These are phyloP conservation scores for Lasioglossum calceatum DNA, from an alignment of 2,888 invertebrate genomes.

Conservation along the genomic window DNA sequence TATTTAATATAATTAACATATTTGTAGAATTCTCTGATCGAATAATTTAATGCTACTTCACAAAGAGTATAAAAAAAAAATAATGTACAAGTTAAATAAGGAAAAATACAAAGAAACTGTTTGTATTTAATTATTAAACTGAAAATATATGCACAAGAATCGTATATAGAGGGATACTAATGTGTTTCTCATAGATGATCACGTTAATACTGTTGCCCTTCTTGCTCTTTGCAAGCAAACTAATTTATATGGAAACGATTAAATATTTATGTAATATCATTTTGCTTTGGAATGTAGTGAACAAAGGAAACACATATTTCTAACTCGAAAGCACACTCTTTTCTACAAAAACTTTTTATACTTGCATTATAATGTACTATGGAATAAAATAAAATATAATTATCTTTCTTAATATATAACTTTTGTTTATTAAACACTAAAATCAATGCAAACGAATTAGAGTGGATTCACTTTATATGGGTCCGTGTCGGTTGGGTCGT, in stretches of 20 bases:
- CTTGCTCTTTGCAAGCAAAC: conserved; percentile 20
- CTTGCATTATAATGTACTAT: background rate
- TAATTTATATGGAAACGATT: conserved; percentile 13
- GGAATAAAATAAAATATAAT: conserved; percentile 14
- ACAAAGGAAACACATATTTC: too few species aligned
- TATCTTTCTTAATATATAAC: conserved; percentile 9
- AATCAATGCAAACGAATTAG: background rate
- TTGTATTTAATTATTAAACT: conserved; percentile 46
- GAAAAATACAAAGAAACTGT: conserved; percentile 27
- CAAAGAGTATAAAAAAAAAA: conserved; percentile 11
- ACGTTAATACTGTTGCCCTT: conserved; percentile 17
- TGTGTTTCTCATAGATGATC: conserved; percentile 18
- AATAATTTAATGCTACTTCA: conserved; percentile 35
- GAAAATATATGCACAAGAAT: conserved; percentile 27
- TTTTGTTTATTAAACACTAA: conserved; percentile 16
- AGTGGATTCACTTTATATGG: conserved; percentile 87
- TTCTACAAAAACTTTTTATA: conserved; percentile 12
- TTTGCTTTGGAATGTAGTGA: background rate
- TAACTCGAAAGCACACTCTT: background rate
- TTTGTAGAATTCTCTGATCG: conserved; percentile 37
- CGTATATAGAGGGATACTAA: conserved; percentile 8
- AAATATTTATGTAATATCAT: background rate
- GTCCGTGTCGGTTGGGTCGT: conserved; percentile 89
- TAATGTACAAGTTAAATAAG: conserved; percentile 23
- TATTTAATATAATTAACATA: conserved; percentile 43